Evolutionary conservation across 2,888 invertebrate species (phyloP).

Genomic region (Metopia argyrocephala): DNA sequence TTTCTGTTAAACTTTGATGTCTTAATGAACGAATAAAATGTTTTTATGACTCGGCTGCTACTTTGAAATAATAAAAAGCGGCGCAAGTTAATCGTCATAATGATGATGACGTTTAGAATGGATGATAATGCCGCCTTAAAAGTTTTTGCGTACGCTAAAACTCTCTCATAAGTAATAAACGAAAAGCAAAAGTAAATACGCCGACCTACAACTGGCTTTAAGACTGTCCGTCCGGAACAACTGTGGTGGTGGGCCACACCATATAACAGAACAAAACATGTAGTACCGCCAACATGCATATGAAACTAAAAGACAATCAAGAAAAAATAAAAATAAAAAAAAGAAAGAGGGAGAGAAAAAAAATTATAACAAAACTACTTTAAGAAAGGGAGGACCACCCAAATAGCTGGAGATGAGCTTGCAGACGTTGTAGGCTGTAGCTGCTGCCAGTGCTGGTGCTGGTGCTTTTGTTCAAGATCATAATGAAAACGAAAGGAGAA

Average conservation of each 20-base stretch:
- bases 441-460: conserved; percentile 9
- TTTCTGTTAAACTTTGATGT: conserved; percentile 61
- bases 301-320: conserved; percentile 39
- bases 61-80: conserved; percentile 40
- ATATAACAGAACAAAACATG: conserved; percentile 63
- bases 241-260: conserved; percentile 65
- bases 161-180: conserved; percentile 52
- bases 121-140: conserved; percentile 24
- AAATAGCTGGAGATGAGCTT: conserved; percentile 60
- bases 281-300: conserved; percentile 39
- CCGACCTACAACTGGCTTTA: conserved; percentile 22
- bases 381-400: conserved; percentile 63
- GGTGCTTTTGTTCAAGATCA: conserved; percentile 41
- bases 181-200: conserved; percentile 30
- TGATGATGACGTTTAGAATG: conserved; percentile 25
- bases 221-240: conserved; percentile 11
- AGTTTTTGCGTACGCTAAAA: conserved; percentile 56
- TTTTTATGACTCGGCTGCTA: conserved; percentile 63
- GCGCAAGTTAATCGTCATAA: neutral
- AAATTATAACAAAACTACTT: conserved; percentile 30
- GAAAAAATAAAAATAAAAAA: conserved; percentile 20
- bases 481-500: conserved; percentile 64
- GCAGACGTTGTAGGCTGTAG: conserved; percentile 2
- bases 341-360: neutral
- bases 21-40: conserved; percentile 64